Evolutionary conservation across 1,140 invertebrate species (phyloP).

Genomic region (Meloidogyne exigua): DNA sequence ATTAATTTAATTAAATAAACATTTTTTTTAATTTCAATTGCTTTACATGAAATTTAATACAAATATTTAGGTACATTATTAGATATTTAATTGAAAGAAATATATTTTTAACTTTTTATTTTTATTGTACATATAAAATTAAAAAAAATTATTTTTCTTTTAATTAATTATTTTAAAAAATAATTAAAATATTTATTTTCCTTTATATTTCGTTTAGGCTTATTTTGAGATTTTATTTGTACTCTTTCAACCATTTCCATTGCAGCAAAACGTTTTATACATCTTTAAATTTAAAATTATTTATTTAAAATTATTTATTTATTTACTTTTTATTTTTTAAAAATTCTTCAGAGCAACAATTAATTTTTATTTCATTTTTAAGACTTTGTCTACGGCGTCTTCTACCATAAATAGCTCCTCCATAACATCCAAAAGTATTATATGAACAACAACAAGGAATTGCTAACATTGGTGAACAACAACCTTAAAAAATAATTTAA

Average conservation of each 20-base stretch:
- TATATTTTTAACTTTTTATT: neutral
- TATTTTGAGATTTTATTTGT: neutral
- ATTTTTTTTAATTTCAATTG: neutral
- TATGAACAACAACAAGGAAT: constrained; percentile 14
- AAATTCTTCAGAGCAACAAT: neutral
- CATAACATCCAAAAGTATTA: constrained; percentile 21
- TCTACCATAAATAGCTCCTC: constrained; percentile 13
- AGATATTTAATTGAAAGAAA: neutral
- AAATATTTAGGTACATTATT: neutral
- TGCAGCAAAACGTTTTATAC: neutral
- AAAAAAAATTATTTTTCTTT: neutral
- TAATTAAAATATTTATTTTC: neutral
- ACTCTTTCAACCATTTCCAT: neutral
- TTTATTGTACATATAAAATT: neutral
- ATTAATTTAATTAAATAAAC: neutral
- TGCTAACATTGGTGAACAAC: constrained; percentile 17
- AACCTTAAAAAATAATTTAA: neutral
- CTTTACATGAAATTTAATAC: neutral
- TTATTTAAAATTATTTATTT: constrained; percentile 10
- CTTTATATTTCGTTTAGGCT: neutral
- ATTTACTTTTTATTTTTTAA: constrained; percentile 10
- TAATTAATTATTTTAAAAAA: too few species aligned
- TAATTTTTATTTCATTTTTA: neutral
- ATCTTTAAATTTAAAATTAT: neutral
- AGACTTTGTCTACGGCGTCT: neutral